These are phyloP conservation scores for Boulengeromyrus knoepffleri DNA, from an alignment of 2,113 vertebrate genomes.

Conservation along the genomic window DNA sequence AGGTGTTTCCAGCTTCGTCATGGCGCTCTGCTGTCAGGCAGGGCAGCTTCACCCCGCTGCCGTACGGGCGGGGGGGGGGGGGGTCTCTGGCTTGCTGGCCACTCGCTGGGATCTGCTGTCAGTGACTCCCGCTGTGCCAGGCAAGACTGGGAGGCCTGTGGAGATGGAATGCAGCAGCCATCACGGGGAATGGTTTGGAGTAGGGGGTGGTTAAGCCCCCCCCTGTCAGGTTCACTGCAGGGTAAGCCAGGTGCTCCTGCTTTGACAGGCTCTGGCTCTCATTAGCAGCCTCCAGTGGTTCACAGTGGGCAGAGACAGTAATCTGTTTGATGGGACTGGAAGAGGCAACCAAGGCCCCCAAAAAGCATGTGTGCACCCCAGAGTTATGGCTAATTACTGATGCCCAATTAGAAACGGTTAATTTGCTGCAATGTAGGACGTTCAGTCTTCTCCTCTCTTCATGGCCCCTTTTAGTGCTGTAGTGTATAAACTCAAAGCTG, in stretches of 20 bases:
- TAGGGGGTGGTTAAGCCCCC: neutral
- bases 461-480: neutral
- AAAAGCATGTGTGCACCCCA: neutral
- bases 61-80: neutral
- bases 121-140: neutral
- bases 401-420: neutral
- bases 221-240: neutral
- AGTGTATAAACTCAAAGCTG: neutral
- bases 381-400: neutral
- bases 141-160: neutral
- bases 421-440: neutral
- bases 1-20: neutral
- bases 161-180: neutral
- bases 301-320: neutral
- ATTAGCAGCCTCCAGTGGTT: neutral
- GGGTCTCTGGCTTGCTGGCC: neutral
- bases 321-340: neutral
- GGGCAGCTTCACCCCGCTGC: neutral
- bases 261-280: neutral
- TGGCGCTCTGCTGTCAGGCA: neutral
- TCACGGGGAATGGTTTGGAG: neutral
- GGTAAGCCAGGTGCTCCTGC: neutral
- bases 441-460: neutral
- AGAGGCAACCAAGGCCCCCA: neutral
- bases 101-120: neutral